Evolutionary conservation across 2,113 vertebrate species (phyloP).

Genomic region (Pipa parva): DNA sequence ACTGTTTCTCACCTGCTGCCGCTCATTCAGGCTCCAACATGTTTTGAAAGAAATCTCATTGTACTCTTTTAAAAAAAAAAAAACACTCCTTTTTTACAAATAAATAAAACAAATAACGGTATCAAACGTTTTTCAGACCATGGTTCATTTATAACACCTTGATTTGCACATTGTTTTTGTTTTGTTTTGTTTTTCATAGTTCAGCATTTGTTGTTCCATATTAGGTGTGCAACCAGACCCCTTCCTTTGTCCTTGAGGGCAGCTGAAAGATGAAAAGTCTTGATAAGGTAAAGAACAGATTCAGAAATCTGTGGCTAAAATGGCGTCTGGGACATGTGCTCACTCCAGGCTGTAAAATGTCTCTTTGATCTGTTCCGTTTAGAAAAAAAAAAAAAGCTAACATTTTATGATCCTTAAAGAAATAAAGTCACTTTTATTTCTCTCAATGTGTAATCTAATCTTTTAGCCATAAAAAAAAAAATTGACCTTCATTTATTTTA

Average conservation of each 20-base stretch:
- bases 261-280: neutral
- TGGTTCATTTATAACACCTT: neutral
- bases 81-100: neutral
- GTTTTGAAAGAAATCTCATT: neutral
- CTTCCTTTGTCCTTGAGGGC: neutral
- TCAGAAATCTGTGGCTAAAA: conserved; percentile 9
- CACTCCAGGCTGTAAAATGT: neutral
- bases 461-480: neutral
- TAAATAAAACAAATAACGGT: neutral
- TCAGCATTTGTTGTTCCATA: neutral
- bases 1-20: conserved; percentile 3
- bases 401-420: conserved; percentile 8
- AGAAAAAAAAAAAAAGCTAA: neutral
- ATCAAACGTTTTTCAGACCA: neutral
- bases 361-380: conserved; percentile 21
- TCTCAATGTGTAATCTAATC: neutral
- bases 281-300: conserved; percentile 4
- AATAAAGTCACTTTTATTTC: conserved; percentile 1
- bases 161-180: too few relatives aligned
- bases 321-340: conserved; percentile 3
- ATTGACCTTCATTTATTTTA: neutral
- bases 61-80: neutral
- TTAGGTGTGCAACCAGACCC: neutral
- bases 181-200: neutral
- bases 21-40: neutral